phyloP scores from a whole-genome alignment of 1,140 invertebrate genomes.

The Pogonus chalceus region DNA sequence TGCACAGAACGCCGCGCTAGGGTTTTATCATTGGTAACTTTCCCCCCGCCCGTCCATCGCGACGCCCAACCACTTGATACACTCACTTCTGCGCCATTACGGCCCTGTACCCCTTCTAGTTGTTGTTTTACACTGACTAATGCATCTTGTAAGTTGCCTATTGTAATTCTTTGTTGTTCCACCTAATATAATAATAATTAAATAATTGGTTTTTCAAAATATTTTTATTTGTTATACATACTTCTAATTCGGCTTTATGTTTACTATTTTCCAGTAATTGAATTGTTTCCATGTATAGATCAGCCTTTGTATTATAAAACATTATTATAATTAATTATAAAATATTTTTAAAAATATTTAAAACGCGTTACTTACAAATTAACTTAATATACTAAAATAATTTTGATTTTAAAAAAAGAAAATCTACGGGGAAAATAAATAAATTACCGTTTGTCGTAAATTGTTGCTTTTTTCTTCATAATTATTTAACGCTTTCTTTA shows the following conservation, averaged over 20 bases:
- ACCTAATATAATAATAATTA: constrained; percentile 19
- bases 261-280: constrained; percentile 27
- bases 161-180: constrained; percentile 27
- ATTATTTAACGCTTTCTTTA: neutral
- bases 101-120: constrained; percentile 24
- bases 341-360: constrained; percentile 14
- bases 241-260: constrained; percentile 24
- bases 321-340: constrained; percentile 12
- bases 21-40: constrained; percentile 10
- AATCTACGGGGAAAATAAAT: neutral
- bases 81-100: constrained; percentile 29
- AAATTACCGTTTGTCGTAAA: neutral
- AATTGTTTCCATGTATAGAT: constrained; percentile 28
- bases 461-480: neutral
- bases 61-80: constrained; percentile 20
- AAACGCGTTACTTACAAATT: neutral
- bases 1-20: constrained; percentile 21
- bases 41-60: constrained; percentile 24
- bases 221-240: constrained; percentile 14
- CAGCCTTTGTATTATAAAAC: constrained; percentile 26
- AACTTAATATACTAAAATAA: constrained; percentile 7
- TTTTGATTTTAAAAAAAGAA: neutral
- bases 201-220: constrained; percentile 7
- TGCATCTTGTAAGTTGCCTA: constrained; percentile 26
- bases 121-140: constrained; percentile 27